Base-by-base conservation (phyloP, 2,888 invertebrate species). In the Dryobotodes eremita region DNA sequence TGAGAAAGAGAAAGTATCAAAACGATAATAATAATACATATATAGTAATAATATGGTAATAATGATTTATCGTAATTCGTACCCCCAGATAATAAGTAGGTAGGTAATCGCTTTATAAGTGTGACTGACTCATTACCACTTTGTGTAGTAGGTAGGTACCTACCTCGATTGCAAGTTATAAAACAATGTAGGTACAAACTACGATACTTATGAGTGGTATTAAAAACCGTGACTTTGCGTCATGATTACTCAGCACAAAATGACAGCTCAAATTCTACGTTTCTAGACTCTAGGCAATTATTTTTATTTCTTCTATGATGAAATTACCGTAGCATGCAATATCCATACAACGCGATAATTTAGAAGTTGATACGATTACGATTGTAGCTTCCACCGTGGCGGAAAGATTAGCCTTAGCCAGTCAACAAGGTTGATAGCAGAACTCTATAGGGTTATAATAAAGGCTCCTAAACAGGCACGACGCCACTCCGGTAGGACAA, bases 61-160 rank as follows among this genome's bases (percentile, higher is more conserved):
- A 61, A 62, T 36, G 3, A 31, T 76, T 71, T 80, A 62, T 62
- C 50, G 46, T 20, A 8, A 61, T 59, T 53, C n/a, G 17, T 71
- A n/a, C 36, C 31, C 17, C 59, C 2, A 46, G n/a, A 1, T 70
- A 80, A 50, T 55, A 36, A 6, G n/a, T n/a, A n/a, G n/a, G 55
- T 20, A 74, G 17, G 71, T 70, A 80, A 81, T 84, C 66, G 31
- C 17, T 55, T 68, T 57, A 48, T 62, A 68, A 68, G 50, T 71
- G 74, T 26, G 61, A 50, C 85, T 57, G 80, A 62, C 57, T 70
- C 85, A 80, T 80, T 80, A 74, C 66, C 74, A 66, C 80, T 55
- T 50, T 48, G 55, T 36, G 68, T 69, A 71, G n/a, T 71, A 62
- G 31, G 46, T 71, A 77, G 17, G 3, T 48, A 78, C 36, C 20